Percentiles rank a stretch among this genome's conserved stretches.
These are phyloP conservation scores for Halcyon senegalensis DNA, from an alignment of 2,113 vertebrate species.

Conservation along the genomic window DNA sequence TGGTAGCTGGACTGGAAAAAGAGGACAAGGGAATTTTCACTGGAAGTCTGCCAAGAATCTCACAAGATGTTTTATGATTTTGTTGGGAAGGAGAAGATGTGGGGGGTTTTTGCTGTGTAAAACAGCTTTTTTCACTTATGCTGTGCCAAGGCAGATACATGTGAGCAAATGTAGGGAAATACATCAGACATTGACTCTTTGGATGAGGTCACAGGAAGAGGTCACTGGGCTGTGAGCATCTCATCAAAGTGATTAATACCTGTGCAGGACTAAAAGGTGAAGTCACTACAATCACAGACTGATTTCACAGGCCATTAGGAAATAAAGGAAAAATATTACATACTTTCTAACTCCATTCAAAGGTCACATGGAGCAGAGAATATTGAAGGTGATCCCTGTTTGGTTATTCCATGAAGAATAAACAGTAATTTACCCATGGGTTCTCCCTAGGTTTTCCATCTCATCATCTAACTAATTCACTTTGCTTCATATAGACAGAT, in stretches of 20 bases:
- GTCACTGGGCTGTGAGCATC: background rate
- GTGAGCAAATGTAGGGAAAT: background rate
- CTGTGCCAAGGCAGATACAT: background rate
- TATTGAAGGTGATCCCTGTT: background rate
- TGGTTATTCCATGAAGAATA: background rate
- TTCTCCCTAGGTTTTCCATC: background rate
- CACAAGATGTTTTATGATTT: background rate
- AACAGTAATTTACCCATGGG: background rate
- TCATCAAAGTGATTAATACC: background rate
- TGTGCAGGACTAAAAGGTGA: background rate
- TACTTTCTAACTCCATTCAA: background rate
- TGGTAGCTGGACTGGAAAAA: background rate
- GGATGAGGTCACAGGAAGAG: background rate
- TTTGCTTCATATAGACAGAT: background rate
- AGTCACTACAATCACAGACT: background rate
- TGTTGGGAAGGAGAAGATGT: background rate
- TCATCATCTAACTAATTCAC: background rate
- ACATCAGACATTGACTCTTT: background rate
- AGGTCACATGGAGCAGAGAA: background rate
- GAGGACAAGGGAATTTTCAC: background rate
- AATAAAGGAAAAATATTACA: background rate
- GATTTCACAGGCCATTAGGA: background rate
- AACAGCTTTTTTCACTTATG: background rate
- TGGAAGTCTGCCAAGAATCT: background rate
- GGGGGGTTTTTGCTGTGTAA: fast-evolving